phyloP scores from a whole-genome alignment of 2,888 invertebrate species.

The Hanleya hanleyi region DNA sequence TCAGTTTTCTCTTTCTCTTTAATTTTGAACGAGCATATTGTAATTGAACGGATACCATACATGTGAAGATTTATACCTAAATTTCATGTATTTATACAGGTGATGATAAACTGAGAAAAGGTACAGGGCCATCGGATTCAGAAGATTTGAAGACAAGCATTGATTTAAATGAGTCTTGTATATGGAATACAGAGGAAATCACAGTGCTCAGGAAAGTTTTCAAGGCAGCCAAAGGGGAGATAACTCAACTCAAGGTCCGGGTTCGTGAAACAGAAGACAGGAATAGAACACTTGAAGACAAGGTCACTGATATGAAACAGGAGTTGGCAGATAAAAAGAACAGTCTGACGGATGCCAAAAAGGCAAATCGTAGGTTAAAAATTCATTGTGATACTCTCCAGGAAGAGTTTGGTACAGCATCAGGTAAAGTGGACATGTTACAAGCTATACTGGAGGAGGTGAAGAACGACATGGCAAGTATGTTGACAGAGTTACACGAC shows the following conservation, averaged over 20 bases:
- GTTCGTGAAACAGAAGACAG: slow-evolving; percentile 48
- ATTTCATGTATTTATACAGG: no score
- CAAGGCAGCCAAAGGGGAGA: slow-evolving; percentile 58
- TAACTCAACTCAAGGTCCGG: slow-evolving; percentile 50
- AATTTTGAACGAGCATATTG: no score
- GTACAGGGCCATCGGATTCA: no score
- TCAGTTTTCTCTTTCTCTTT: no score
- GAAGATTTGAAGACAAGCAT: slow-evolving; percentile 30
- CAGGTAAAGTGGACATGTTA: slow-evolving; percentile 55
- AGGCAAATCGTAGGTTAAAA: slow-evolving; percentile 58
- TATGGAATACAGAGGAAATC: slow-evolving; percentile 65
- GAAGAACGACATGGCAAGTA: slow-evolving; percentile 49
- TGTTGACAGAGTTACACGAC: slow-evolving; percentile 54
- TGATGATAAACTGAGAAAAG: no score
- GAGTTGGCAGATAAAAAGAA: slow-evolving; percentile 40
- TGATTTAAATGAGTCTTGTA: slow-evolving; percentile 52
- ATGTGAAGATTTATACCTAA: no score
- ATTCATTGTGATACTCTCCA: slow-evolving; percentile 60
- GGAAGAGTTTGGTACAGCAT: slow-evolving; percentile 49
- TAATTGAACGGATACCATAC: no score
- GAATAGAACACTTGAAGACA: slow-evolving; percentile 44
- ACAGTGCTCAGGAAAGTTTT: slow-evolving; percentile 58
- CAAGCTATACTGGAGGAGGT: slow-evolving; percentile 60
- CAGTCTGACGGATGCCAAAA: slow-evolving; percentile 50
- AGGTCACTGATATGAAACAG: slow-evolving; percentile 36